Percentiles rank a stretch among this genome's conserved stretches.
Evolutionary conservation across 2,797 vertebrate species (phyloP).

Genomic region (Tympanoctomys barrerae): DNA sequence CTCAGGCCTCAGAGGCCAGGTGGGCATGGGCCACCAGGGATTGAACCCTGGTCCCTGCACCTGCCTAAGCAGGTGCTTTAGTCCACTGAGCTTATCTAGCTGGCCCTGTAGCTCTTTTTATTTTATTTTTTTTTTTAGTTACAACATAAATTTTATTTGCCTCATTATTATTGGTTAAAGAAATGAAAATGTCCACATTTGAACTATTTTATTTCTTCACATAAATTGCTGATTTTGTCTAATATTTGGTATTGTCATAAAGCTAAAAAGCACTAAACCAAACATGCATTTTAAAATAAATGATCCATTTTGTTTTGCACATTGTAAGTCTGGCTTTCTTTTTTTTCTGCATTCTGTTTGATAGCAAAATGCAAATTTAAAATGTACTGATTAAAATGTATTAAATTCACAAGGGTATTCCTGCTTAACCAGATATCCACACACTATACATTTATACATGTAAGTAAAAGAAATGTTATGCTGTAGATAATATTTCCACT

Average conservation of each 20-base stretch:
- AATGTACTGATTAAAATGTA: neutral
- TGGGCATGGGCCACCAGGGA: no score
- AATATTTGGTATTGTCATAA: neutral
- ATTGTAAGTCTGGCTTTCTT: neutral
- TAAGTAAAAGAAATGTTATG: neutral
- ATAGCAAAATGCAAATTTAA: neutral
- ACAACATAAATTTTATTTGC: conserved; percentile 15
- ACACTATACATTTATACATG: neutral
- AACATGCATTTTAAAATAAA: neutral
- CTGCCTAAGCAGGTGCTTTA: no score
- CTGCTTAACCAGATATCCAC: neutral
- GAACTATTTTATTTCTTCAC: neutral
- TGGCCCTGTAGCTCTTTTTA: no score
- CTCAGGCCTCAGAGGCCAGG: no score
- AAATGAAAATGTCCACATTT: conserved; percentile 13
- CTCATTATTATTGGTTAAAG: neutral
- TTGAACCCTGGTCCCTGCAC: no score
- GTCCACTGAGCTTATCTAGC: no score
- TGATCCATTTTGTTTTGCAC: neutral
- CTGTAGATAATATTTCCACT: neutral
- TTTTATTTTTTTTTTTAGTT: neutral
- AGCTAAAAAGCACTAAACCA: neutral
- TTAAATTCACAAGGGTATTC: neutral
- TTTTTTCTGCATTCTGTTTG: neutral
- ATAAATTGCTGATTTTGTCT: neutral